Conservation (phyloP, 2,888 invertebrate genomes). For the Agapostemon virescens region DNA sequence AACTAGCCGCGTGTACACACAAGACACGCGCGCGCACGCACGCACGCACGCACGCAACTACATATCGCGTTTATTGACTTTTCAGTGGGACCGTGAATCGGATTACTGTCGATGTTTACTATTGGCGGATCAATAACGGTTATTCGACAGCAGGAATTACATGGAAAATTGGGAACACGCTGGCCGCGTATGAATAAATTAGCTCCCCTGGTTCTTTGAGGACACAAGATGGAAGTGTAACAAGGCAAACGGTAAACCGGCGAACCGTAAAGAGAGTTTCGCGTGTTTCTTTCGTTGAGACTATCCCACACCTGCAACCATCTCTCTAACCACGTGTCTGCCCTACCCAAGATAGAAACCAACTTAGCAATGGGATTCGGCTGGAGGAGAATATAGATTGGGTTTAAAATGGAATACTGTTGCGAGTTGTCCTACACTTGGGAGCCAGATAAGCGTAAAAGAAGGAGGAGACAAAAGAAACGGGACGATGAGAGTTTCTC, state of each 20-base stretch:
- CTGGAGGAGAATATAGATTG: constrained; percentile 64
- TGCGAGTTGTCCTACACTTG: constrained; percentile 57
- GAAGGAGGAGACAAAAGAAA: constrained; percentile 41
- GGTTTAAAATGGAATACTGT: constrained; percentile 64
- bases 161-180: constrained; percentile 21
- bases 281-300: constrained; percentile 17
- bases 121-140: neutral
- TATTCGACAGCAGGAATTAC: neutral
- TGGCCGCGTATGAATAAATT: constrained; percentile 33
- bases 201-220: constrained; percentile 10
- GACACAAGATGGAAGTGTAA: constrained; percentile 12
- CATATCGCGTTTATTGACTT: constrained; percentile 26
- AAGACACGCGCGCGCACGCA: no score
- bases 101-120: constrained; percentile 9
- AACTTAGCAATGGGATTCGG: constrained; percentile 57
- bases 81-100: constrained; percentile 16
- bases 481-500: constrained; percentile 61
- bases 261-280: constrained; percentile 47
- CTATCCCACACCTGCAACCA: neutral
- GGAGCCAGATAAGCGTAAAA: constrained; percentile 44
- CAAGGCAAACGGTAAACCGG: neutral
- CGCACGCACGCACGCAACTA: neutral
- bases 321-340: neutral
- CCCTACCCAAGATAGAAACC: constrained; percentile 53
- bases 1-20: neutral